phyloP scores from a whole-genome alignment of 2,113 vertebrate genomes.

The Myotis brandtii region DNA sequence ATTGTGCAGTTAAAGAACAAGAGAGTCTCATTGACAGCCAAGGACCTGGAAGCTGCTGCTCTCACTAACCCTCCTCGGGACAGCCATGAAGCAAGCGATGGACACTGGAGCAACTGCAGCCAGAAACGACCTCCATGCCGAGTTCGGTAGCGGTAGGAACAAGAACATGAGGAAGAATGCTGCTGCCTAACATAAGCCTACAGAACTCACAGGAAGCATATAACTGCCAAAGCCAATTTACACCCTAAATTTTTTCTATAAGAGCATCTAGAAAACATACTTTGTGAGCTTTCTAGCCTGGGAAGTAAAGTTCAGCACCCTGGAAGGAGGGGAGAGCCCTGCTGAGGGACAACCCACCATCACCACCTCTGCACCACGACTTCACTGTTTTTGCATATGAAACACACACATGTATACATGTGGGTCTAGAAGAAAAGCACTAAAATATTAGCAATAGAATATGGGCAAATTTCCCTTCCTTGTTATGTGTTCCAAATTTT shows the following conservation, averaged over 20 bases:
- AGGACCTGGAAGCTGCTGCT: not conserved
- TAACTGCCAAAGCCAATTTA: not conserved
- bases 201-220: not conserved
- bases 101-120: too few species aligned
- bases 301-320: not conserved
- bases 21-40: not conserved
- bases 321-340: not conserved
- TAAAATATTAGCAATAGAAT: not conserved
- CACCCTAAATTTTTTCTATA: not conserved
- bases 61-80: not conserved
- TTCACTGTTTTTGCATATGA: not conserved
- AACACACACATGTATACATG: not conserved
- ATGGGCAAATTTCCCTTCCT: not conserved
- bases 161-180: not conserved
- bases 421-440: not conserved
- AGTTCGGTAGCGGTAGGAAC: not conserved
- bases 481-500: not conserved
- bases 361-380: not conserved
- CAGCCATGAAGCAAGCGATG: not conserved
- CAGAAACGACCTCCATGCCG: accelerated
- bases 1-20: not conserved
- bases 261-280: not conserved
- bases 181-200: too few species aligned
- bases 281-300: not conserved
- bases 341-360: too few species aligned